Base-by-base conservation (phyloP, 2,888 invertebrate species). In the Oscheius sp. region DNA sequence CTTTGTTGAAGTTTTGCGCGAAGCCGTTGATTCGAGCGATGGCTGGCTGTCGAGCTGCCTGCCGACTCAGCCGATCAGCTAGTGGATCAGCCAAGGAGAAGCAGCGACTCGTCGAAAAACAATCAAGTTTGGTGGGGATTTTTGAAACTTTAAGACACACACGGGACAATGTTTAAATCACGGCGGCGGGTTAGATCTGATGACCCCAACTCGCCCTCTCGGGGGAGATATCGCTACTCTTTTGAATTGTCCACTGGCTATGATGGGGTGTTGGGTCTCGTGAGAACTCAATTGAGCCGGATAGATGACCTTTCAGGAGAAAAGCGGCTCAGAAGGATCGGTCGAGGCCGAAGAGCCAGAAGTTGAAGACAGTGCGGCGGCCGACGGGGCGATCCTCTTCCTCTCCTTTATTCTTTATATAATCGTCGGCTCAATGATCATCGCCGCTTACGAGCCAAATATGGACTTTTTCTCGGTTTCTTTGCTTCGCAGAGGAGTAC, bases 391-490 rank as follows among this genome's bases (percentile, higher is more conserved):
- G 12, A 71, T 80, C 8, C 72, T 84, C 5, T 82, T 84, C 61
- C 25, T 84, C 6, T 79, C 81, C 1, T 84, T 84, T 65, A 70
- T 84, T n/a, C 34, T 84, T 42, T 84, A 84, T 70, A 80, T 83
- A 42, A 73, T 82, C 27, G 66, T 76, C 63, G 84, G 84, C 20
- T 81, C 81, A 3, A 52, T 84, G 12, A 67, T 82, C 25, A 84
- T 84, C 33, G 76, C 82, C 4, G 72, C 77, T 23, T 84, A 84
- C 58, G 84, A 84, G 65, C 79, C 80, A 31, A 75, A 83, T 29
- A 84, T 84, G 84, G 74, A 79, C 58, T 81, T 83, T 64, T 83
- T 82, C 67, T 64, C 72, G 75, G 34, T 37, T 37, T 55, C 31
- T 37, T 31, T n/a, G 4, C 5, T 4, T 4, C 4, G 17, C 3